Evolutionary conservation across 1,140 invertebrate genomes (phyloP), one percentile per base, ranked within the genome.

Genomic region (Bicyclus anynana): DNA sequence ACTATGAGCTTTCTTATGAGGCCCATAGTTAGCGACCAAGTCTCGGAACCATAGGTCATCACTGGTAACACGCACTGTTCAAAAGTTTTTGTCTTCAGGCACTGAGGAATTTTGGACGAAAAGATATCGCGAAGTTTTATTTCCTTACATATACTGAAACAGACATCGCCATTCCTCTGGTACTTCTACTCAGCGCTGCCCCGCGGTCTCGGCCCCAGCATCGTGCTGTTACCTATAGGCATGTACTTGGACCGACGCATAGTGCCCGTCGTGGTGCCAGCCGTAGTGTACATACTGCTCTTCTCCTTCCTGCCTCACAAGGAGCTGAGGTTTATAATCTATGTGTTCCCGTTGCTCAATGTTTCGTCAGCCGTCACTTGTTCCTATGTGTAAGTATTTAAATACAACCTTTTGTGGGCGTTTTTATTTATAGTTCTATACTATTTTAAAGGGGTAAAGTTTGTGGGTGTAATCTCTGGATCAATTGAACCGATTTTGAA

Each of bases 141-240:
- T 12, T 33, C 16, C 47, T 55, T 46, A 55, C 21, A 51, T 50
- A 23, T 23, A 17, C 6, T 5, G 37, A 14, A 51, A 61, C 84
- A 98, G 96, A 98, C 96, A 40, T 95, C 93, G 35, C 98, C 98
- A 56, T 99, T 98, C 84, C 81, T 97, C 7, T 99, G 99, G 99
- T 99, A 99, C 85, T 99, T 99, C 82, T 99, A 98, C 86, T 99
- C 97, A 26, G 98, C 97, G 1, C 84, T 99, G 18, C 98, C 98
- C 1, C 90, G 98, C 58, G 95, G 96, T 3, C 89, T 99, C 69
- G 94, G 93, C 1, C 89, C 94, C 2, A 97, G 97, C 38, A 77
- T 96, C 17, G 74, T 97, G 12, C 87, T 99, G 27, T 89, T 98
- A 51, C 97, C 96, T 5, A 65, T 97, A 21, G 97, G 97, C 26